Conservation (phyloP, 1,140 invertebrate species). For the Temnothorax curvispinosus region DNA sequence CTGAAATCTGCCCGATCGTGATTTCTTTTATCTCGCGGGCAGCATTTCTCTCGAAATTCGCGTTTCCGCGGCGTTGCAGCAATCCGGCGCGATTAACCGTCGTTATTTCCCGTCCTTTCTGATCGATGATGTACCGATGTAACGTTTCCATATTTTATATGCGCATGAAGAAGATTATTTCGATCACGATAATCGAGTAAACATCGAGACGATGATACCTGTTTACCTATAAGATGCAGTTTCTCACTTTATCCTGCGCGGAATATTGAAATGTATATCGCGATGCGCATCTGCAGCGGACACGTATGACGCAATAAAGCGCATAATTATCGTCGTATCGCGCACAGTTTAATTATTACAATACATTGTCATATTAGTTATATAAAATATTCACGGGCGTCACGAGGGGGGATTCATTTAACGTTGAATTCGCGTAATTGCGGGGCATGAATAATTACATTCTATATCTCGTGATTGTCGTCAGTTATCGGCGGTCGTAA, state of each 20-base stretch:
- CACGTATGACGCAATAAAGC: not conserved
- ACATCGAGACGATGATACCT: not conserved
- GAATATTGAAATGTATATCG: not conserved
- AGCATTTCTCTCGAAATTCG: not conserved
- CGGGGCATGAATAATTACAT: not conserved
- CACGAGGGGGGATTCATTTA: not conserved
- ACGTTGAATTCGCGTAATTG: slow-evolving; percentile 15
- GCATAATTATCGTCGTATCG: slow-evolving; percentile 14
- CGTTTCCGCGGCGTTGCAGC: not conserved
- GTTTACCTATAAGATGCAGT: not conserved
- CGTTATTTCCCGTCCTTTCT: not conserved
- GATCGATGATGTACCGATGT: not conserved
- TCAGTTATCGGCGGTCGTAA: not conserved
- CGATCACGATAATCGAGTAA: not conserved
- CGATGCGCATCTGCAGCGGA: not conserved
- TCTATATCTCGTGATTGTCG: not conserved
- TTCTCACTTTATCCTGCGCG: not conserved
- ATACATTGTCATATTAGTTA: slow-evolving; percentile 18
- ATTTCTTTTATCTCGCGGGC: slow-evolving; percentile 13
- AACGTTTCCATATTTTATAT: not conserved
- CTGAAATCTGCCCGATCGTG: not conserved
- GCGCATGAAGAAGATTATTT: not conserved
- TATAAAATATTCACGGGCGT: slow-evolving; percentile 12
- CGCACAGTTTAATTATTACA: slow-evolving; percentile 16
- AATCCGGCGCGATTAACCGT: not conserved